Base-by-base conservation (phyloP, 2,888 invertebrate genomes). In the Rhorus exstirpatorius region DNA sequence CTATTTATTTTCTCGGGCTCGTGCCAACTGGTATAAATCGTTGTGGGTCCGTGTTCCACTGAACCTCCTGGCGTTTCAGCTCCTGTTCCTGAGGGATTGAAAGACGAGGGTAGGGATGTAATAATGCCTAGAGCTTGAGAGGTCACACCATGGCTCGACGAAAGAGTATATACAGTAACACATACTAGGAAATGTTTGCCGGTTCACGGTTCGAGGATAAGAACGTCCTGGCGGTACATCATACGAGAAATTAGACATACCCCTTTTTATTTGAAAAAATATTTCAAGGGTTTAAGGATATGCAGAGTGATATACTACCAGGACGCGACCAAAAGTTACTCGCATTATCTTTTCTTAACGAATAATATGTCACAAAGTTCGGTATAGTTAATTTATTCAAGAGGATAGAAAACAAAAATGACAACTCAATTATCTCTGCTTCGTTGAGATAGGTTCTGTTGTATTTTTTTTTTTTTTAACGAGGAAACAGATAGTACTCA, bases 171-270 rank as follows among this genome's bases (percentile, higher is more conserved):
- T 61, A 65, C 35, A 46, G 67, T 67, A 53, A 55, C 53, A 53
- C 68, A 67, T 24, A 53, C 58, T 14, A 38, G 67, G 67, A 78
- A 83, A 63, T 76, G 72, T 81, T 70, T 60, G 76, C 49, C n/a
- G 53, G 38, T 41, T 19, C 55, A 49, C 49, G 53, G 63, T 63
- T 63, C 35, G 78, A 67, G 77, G 70, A 81, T 75, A 70, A 71
- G 71, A 67, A 71, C 72, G 72, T 91, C 90, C 90, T 92, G 68
- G 70, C 89, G 90, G 91, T 88, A 88, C 88, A 88, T 92, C 90
- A 91, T 92, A 92, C 90, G 90, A 89, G 89, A 92, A 92, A 92
- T 92, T 91, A 91, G 90, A 91, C 89, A 89, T 88, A 88, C 89
- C 89, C 89, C 90, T 91, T 92, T 90, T 90, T 90, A 89, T 87